Evolutionary conservation across 2,113 vertebrate genomes (phyloP), one percentile per base, ranked within the genome.

Genomic region (Ceyx margarethae): DNA sequence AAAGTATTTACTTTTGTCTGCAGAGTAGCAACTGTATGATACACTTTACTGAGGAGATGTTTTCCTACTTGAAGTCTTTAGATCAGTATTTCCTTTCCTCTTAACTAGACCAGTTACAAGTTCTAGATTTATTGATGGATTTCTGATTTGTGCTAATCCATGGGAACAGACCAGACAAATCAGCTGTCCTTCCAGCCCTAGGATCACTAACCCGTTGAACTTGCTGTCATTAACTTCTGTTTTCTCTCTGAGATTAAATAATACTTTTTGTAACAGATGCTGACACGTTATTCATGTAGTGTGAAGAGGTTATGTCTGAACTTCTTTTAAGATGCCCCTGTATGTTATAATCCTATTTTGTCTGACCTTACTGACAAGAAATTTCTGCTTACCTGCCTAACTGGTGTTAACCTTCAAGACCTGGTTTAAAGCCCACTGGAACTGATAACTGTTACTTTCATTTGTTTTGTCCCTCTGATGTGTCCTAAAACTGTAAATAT

Each of bases 271-370:
- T 71, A 21, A 62, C 65, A 80, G 45, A 9, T 82, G 64, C 29
- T 83, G 68, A 72, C 56, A 42, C 13, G 17, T 85, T 81, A 11
- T 10, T 84, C 3, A 3, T 33, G 2, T 67, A 57, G 73, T 31
- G 31, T 89, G 87, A 89, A 86, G 54, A 87, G 81, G 35, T 62
- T 78, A 20, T 64, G 16, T 67, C 67, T 89, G 54, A 87, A 53
- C 25, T 93, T 88, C n/a, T 68, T 26, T 85, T 83, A 90, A 93
- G 58, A 53, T 88, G 65, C 76, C 18, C 28, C 74, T 84, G 22
- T 88, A 10, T 75, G 33, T 76, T 90, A 25, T 67, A 92, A 94
- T 91, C 85, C 85, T 85, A 21, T 94, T 95, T 93, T 62, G 54
- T 88, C 57, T 6, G 5, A 25, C 72, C 15, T 60, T 83, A 60